These are phyloP conservation scores for Dreissena rostriformis DNA, from an alignment of 1,140 invertebrate genomes.

Conservation along the genomic window DNA sequence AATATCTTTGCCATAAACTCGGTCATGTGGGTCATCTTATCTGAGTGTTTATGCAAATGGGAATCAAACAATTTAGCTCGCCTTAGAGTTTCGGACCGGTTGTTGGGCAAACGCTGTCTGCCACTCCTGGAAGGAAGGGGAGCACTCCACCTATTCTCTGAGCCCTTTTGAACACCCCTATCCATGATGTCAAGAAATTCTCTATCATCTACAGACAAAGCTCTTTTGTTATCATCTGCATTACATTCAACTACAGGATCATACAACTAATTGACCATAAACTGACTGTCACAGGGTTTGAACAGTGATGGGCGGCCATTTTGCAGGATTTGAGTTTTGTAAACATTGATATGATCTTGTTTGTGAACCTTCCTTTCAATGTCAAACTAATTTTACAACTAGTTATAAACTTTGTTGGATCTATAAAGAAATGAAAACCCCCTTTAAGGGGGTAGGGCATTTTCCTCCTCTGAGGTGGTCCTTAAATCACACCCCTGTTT, in stretches of 20 bases:
- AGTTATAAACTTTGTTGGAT: too few relatives aligned
- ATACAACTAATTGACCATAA: too few relatives aligned
- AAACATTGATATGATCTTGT: too few relatives aligned
- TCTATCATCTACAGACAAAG: background rate
- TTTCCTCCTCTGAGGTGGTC: too few relatives aligned
- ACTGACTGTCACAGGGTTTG: background rate
- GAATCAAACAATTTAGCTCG: slow-evolving; percentile 20
- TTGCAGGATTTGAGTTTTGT: slow-evolving; percentile 14
- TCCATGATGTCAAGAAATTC: slow-evolving; percentile 24
- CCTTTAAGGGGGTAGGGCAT: too few relatives aligned
- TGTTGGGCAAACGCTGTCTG: slow-evolving; percentile 45
- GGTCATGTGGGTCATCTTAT: slow-evolving; percentile 39
- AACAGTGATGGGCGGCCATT: slow-evolving; percentile 23
- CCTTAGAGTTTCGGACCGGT: slow-evolving; percentile 6
- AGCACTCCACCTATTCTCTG: slow-evolving; percentile 40
- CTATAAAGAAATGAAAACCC: too few relatives aligned
- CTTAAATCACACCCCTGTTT: too few relatives aligned
- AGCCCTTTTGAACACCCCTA: slow-evolving; percentile 23
- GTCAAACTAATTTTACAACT: too few relatives aligned
- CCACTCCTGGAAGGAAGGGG: slow-evolving; percentile 44
- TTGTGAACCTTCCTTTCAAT: slow-evolving; percentile 10
- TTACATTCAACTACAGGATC: background rate
- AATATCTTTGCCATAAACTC: slow-evolving; percentile 23
- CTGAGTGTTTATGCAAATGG: slow-evolving; percentile 32
- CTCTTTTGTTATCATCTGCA: background rate